phyloP scores from a whole-genome alignment of 2,113 vertebrate species.

The Larimichthys crocea region DNA sequence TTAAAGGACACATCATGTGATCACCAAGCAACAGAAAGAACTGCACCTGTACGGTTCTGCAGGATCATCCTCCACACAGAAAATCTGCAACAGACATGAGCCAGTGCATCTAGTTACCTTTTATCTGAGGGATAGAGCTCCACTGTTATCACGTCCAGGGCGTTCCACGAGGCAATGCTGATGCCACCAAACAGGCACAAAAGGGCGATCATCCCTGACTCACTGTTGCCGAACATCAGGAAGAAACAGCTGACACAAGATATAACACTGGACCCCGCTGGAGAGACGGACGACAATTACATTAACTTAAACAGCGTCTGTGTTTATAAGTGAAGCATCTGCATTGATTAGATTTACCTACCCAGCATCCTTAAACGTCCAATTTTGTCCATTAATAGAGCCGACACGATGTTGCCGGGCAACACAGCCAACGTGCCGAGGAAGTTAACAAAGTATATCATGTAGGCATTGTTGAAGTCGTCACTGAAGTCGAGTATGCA shows the following conservation, averaged over 20 bases:
- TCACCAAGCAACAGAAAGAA: neutral
- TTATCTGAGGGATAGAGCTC: slow-evolving; percentile 98
- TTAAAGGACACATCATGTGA: neutral
- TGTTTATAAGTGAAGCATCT: neutral
- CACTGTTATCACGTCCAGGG: slow-evolving; percentile 95
- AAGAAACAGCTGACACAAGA: slow-evolving; percentile 98
- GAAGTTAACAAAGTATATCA: slow-evolving; percentile 99
- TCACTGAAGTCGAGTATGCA: slow-evolving; percentile 96
- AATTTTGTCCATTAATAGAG: slow-evolving; percentile 98
- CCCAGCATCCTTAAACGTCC: slow-evolving; percentile 97
- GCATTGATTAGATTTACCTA: slow-evolving; percentile 67
- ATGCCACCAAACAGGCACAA: slow-evolving; percentile 97
- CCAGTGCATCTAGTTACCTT: slow-evolving; percentile 82
- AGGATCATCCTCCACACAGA: neutral
- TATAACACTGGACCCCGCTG: slow-evolving; percentile 96
- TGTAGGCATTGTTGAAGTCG: slow-evolving; percentile 95
- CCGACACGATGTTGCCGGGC: slow-evolving; percentile 96
- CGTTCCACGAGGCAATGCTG: slow-evolving; percentile 98
- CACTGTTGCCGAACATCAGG: slow-evolving; percentile 95
- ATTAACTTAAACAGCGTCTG: neutral
- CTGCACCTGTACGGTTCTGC: neutral
- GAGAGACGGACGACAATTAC: neutral
- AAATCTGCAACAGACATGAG: neutral
- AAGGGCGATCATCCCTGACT: slow-evolving; percentile 97
- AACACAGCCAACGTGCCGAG: slow-evolving; percentile 94